Evolutionary conservation across 2,888 invertebrate genomes (phyloP), one percentile per base, ranked within the genome.

Genomic region (Pollenia labialis): DNA sequence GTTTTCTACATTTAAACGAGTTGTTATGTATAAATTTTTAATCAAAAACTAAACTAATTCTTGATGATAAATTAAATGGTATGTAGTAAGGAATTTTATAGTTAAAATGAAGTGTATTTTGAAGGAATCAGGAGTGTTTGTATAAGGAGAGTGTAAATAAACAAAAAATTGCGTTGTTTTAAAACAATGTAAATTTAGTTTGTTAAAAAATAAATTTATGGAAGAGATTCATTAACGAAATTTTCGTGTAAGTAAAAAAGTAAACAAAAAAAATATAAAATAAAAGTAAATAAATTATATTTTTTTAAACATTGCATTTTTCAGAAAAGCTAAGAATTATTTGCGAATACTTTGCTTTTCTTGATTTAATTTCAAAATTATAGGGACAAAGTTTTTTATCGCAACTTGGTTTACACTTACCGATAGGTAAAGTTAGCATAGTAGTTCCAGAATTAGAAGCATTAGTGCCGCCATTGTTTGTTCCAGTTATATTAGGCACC

Each of bases 391-490:
- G 8, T 16, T 16, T 50, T 64, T 46, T 52, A 66, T 66, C 46
- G 68, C 68, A 54, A 9, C 23, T 56, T 2, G 2, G 18, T n/a
- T 62, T 91, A 91, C 62, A 92, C 92, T 93, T 90, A 95, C 95
- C 95, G 89, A 95, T 95, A 87, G 95, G 95, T 89, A 95, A 91
- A 80, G 95, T 95, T 64, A 95, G 94, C 91, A 95, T 94, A 7
- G 95, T 95, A 23, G 92, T 91, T 40, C 82, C 87, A 42, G 85
- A 60, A 72, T 83, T 88, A 48, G 50, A 16, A n/a, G 66, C 16
- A 18, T 68, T 74, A 44, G 69, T 60, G 11, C 85, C 69, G 9
- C 69, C 10, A 66, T 60, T 77, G 42, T 77, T 87, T 52, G 80
- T 81, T 32, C 85, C 81, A 83, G 83, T 83, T 9, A 80, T 88